Conservation (phyloP, 1,140 invertebrate genomes). For the Drosophila truncata region DNA sequence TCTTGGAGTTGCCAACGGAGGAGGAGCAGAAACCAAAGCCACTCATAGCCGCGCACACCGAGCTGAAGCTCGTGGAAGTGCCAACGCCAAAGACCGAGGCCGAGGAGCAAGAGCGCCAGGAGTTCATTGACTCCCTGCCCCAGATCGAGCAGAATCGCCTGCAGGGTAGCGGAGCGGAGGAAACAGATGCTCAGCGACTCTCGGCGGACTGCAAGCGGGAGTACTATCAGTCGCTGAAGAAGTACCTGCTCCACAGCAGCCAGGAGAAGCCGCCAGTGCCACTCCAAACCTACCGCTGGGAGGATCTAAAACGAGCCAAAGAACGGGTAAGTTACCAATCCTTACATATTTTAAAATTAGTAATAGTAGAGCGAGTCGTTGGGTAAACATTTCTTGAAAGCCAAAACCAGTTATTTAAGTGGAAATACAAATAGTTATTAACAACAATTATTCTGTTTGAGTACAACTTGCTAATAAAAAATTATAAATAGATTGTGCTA, state of each 20-base stretch:
- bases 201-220: constrained; percentile 82
- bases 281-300: constrained; percentile 90
- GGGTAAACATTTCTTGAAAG: neutral
- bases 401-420: neutral
- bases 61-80: constrained; percentile 76
- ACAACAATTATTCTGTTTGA: neutral
- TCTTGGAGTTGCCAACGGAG: constrained; percentile 33
- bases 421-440: neutral
- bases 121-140: constrained; percentile 80
- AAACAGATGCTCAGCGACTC: constrained; percentile 73
- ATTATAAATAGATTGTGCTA: constrained; percentile 1
- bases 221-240: constrained; percentile 83
- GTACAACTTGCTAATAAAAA: neutral
- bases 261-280: constrained; percentile 87
- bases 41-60: constrained; percentile 38
- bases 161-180: constrained; percentile 18
- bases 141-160: constrained; percentile 66
- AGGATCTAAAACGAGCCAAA: constrained; percentile 88
- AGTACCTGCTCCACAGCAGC: constrained; percentile 73
- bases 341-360: neutral
- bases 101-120: constrained; percentile 74
- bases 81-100: constrained; percentile 72
- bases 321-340: constrained; percentile 69
- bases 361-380: too few species aligned
- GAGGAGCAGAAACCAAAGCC: constrained; percentile 28